A percentile compares a stretch with the other conserved stretches of the same genome.
Conservation (phyloP, 2,888 invertebrate species). For the Morpho helenor region DNA sequence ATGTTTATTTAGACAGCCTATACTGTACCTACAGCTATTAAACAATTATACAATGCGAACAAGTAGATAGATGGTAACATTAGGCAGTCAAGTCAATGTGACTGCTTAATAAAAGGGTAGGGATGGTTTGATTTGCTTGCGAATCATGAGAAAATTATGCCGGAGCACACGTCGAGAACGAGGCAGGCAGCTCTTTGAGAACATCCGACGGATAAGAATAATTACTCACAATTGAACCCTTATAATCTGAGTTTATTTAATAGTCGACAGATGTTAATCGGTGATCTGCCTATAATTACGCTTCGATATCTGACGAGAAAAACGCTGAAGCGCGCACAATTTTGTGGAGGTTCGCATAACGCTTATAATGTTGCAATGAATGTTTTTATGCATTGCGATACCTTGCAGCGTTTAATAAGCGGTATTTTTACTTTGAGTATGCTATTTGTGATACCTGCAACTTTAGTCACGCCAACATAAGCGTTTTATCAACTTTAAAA, state of each 20-base stretch:
- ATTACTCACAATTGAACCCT: constrained; percentile 78
- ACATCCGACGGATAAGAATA: constrained; percentile 78
- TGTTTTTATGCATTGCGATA: constrained; percentile 16
- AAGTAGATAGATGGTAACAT: constrained; percentile 48
- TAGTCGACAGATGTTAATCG: constrained; percentile 79
- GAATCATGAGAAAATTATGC: constrained; percentile 77
- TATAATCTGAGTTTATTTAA: constrained; percentile 75
- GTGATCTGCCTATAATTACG: constrained; percentile 68
- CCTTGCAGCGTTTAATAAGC: background rate
- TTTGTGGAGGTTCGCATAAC: constrained; percentile 41
- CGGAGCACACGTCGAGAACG: constrained; percentile 46
- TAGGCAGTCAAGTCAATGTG: constrained; percentile 65
- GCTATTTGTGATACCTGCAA: too few species aligned
- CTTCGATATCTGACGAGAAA: constrained; percentile 71
- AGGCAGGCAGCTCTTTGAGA: constrained; percentile 63
- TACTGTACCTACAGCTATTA: constrained; percentile 15
- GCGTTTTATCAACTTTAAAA: too few species aligned
- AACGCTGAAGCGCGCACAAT: constrained; percentile 50
- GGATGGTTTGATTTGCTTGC: constrained; percentile 68
- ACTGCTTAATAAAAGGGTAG: constrained; percentile 72
- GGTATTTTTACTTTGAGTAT: too few species aligned
- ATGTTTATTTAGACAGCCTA: constrained; percentile 13
- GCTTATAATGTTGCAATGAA: constrained; percentile 39
- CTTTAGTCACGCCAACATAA: too few species aligned
- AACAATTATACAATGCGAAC: constrained; percentile 26